Conservation (phyloP, 2,888 invertebrate genomes). For the Phengaris alcon region DNA sequence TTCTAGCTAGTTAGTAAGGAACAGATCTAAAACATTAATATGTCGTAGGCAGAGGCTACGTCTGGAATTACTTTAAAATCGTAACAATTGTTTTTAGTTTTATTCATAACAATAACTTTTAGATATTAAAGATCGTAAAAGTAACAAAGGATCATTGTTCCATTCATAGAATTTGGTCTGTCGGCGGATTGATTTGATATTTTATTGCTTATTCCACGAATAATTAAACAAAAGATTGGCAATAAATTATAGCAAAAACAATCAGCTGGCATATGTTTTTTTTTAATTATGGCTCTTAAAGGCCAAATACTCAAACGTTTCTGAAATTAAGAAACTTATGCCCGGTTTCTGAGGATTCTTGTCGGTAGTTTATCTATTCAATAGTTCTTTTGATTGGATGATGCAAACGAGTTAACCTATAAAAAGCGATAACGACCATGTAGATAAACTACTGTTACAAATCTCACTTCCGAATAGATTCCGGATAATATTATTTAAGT, state of each 20-base stretch:
- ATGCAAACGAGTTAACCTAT: no score
- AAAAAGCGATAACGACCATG: no score
- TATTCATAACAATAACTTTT: constrained; percentile 10
- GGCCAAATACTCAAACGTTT: background rate
- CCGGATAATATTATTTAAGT: no score
- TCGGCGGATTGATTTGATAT: constrained; percentile 8
- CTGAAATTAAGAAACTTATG: background rate
- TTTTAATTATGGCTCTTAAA: background rate
- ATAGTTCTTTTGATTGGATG: no score
- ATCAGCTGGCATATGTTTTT: background rate
- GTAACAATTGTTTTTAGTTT: background rate
- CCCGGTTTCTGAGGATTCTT: background rate
- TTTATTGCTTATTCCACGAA: constrained; percentile 15
- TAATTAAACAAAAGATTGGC: constrained; percentile 19
- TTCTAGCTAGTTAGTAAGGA: no score
- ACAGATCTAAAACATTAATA: no score
- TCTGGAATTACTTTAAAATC: background rate
- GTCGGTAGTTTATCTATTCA: no score
- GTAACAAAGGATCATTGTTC: constrained; percentile 5
- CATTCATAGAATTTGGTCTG: constrained; percentile 16
- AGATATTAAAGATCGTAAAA: constrained; percentile 1
- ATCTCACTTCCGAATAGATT: no score
- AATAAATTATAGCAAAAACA: constrained; percentile 14
- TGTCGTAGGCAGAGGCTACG: no score
- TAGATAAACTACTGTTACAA: no score